Evolutionary conservation across 2,888 invertebrate genomes (phyloP).

Genomic region (Orthosia incerta): DNA sequence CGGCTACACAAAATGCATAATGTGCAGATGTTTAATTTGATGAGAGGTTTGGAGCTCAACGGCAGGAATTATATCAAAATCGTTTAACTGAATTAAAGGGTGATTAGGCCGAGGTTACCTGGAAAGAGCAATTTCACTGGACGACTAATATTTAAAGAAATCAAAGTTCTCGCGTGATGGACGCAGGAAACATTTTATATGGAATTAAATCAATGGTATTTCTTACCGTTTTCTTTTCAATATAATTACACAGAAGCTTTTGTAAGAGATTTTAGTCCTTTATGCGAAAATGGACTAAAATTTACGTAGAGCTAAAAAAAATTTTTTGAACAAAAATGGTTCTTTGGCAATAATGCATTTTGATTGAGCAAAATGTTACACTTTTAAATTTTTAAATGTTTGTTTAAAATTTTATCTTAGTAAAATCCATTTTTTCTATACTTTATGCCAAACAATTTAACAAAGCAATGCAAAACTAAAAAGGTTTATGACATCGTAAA

Average conservation of each 20-base stretch:
- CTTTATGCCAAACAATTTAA: not conserved
- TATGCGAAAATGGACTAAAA: not conserved
- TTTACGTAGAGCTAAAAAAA: not conserved
- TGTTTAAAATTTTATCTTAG: not conserved
- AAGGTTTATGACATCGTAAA: not conserved
- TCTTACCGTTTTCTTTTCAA: slow-evolving; percentile 44
- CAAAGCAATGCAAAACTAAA: not conserved
- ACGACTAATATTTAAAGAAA: slow-evolving; percentile 45
- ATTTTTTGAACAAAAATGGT: not conserved
- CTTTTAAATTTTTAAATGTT: not conserved
- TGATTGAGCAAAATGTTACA: not conserved
- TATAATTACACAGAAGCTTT: slow-evolving; percentile 29
- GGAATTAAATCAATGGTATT: slow-evolving; percentile 53
- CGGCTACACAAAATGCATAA: slow-evolving; percentile 86
- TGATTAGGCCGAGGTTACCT: slow-evolving; percentile 77
- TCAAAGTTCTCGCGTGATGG: slow-evolving; percentile 51
- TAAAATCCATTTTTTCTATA: not conserved
- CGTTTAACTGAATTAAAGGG: slow-evolving; percentile 85
- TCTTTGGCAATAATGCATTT: not conserved
- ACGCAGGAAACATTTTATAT: slow-evolving; percentile 53
- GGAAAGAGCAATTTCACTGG: slow-evolving; percentile 77
- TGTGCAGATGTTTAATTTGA: slow-evolving; percentile 88
- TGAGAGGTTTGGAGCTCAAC: slow-evolving; percentile 80
- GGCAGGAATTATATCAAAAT: slow-evolving; percentile 85
- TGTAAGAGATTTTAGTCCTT: not conserved